Evolutionary conservation across 1,140 invertebrate species (phyloP), one percentile per base, ranked within the genome.

Genomic region (Triops cancriformis): DNA sequence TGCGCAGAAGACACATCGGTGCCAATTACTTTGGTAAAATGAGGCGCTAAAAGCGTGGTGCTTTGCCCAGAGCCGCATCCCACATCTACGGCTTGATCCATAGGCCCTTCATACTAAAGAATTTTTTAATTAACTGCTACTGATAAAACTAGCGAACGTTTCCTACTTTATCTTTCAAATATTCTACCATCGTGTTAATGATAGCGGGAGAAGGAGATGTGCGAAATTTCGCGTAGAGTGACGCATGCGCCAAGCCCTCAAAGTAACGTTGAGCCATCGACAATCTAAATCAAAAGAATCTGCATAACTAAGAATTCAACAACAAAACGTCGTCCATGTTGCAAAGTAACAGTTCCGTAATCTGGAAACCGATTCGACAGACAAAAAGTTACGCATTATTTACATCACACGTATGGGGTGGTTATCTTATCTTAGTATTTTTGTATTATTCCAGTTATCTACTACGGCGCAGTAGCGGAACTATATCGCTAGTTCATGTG

Each of bases 11-110:
- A 85, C 7, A 82, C 80, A 79, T 87, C 86, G 73, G 84, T 80
- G 1, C 85, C 86, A 51, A 84, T 78, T 9, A 87, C 84, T 73
- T 82, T 80, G 12, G 80, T 74, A 79, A 88, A 87, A 80, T 85
- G 82, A 6, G 82, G 81, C 26, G 82, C 78, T 31, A 87, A 79
- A 2, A 83, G 79, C 27, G 80, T 42, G 6, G 85, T 87, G 76
- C 85, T 86, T 80, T 87, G 86, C n/a, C 87, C 87, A n/a, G 84
- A 83, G 10, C 86, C 86, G 82, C 86, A 87, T 0, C 86, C 87
- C 14, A 87, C 82, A 81, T 87, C 87, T 1, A 64, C 51, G 14
- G 51, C 51, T 23, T 64, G 51, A 7, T 14, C 51, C 23, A 64
- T 6, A 64, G 51, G 23, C 18, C 51, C 51, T 10, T 64, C 18